Evolutionary conservation across 1,140 invertebrate genomes (phyloP), one percentile per base, ranked within the genome.

Genomic region (Drosophila melanica): DNA sequence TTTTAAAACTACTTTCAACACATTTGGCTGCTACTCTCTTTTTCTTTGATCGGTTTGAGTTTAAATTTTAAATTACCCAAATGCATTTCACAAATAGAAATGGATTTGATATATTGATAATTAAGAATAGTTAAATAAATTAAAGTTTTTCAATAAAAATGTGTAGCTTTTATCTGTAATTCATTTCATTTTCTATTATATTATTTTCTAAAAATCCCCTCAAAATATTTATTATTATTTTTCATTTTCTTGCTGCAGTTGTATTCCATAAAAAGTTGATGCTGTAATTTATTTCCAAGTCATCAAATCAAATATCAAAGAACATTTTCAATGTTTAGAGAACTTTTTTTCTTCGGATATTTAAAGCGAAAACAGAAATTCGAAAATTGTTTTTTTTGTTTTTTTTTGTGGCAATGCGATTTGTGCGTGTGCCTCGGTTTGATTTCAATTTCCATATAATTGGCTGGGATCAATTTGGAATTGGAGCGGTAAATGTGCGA

Each of bases 401-500:
- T 55, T 41, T 33, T 48, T 23, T 41, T 27, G 10, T 33, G 37
- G 27, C 66, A 20, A 48, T 59, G 70, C 63, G 48, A 67, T 67
- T 53, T 66, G 30, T 59, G 69, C 53, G 53, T 67, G 30, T 60
- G 64, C 16, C 12, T 60, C 42, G 50, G 57, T 69, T 69, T 44
- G 37, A 69, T 59, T 72, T 72, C 44, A 27, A 60, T 60, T 45
- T 60, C 48, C 63, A 74, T 57, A 30, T 53, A 54, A 71, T 66
- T 18, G 39, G 41, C 18, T 66, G 37, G 54, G 63, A 72, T 75
- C 47, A 63, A 70, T 70, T 70, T 57, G 62, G 53, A 70, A 75
- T 72, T 66, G 44, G 51, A 80, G 74, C 65, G 69, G 51, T 70
- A 64, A 69, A 75, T 72, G 71, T 39, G 60, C 75, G 70, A 76